phyloP scores from a whole-genome alignment of 2,797 vertebrate species.

The Sylvilagus floridanus region DNA sequence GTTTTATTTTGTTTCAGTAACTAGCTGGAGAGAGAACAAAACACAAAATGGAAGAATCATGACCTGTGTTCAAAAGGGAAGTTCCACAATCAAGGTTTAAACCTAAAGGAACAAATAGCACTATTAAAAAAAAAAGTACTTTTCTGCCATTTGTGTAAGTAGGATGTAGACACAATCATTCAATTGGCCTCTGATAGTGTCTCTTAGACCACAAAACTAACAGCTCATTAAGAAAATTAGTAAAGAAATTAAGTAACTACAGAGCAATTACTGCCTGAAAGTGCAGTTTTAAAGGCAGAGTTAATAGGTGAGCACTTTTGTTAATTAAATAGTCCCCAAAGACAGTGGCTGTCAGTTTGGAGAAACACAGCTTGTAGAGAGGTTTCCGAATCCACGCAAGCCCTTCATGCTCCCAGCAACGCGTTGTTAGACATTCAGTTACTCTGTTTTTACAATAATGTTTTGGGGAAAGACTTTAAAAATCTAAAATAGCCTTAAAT shows the following conservation, averaged over 20 bases:
- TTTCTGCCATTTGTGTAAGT: background rate
- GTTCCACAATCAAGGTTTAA: background rate
- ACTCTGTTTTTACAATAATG: too few species aligned
- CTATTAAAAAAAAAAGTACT: background rate
- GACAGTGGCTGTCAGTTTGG: background rate
- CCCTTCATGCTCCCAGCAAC: background rate
- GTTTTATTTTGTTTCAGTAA: background rate
- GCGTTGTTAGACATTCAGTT: too few species aligned
- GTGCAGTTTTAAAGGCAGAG: slow-evolving; percentile 38
- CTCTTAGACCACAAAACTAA: slow-evolving; percentile 47
- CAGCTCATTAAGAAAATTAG: slow-evolving; percentile 65
- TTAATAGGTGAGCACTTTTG: slow-evolving; percentile 41
- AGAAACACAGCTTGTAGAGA: background rate
- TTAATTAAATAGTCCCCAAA: slow-evolving; percentile 52
- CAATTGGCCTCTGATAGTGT: background rate
- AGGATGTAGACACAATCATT: slow-evolving; percentile 10
- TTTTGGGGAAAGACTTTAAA: too few species aligned
- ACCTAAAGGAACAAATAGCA: background rate
- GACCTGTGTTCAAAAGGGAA: too few species aligned
- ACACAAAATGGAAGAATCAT: background rate
- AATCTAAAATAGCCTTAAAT: too few species aligned
- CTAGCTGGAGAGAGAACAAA: background rate
- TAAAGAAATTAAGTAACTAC: slow-evolving; percentile 50
- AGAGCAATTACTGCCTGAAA: slow-evolving; percentile 48
- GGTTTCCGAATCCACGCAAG: background rate